Percentiles rank a stretch among this genome's conserved stretches.
Evolutionary conservation across 2,797 vertebrate species (phyloP).

Genomic region (Tolypeutes matacus): DNA sequence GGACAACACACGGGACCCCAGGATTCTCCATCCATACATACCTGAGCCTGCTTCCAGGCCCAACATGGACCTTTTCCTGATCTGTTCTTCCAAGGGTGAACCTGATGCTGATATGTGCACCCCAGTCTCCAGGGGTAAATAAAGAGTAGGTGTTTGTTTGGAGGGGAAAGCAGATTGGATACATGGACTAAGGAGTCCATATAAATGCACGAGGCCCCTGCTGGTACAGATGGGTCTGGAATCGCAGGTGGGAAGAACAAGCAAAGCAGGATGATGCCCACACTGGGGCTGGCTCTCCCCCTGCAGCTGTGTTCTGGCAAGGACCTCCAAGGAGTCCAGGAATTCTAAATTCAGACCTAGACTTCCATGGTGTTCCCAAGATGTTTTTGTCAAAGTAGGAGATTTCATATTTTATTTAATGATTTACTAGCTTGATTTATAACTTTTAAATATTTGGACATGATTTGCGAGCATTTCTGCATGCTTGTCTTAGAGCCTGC

Average conservation of each 20-base stretch:
- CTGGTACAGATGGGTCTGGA: rapidly evolving
- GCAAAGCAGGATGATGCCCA: background rate
- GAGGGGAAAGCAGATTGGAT: too few relatives aligned
- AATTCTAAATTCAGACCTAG: constrained; percentile 26
- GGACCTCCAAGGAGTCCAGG: background rate
- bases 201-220: background rate
- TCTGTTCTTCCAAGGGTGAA: background rate
- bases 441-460: too few relatives aligned
- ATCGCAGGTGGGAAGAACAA: background rate
- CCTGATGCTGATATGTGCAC: background rate
- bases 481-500: background rate
- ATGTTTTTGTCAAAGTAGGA: constrained; percentile 58
- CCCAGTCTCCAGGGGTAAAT: background rate
- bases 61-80: background rate
- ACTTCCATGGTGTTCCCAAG: constrained; percentile 54
- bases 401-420: constrained; percentile 17
- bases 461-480: background rate
- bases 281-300: background rate
- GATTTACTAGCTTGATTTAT: too few relatives aligned
- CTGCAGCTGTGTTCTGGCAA: background rate
- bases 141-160: too few relatives aligned
- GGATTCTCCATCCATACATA: background rate
- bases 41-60: background rate
- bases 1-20: background rate
- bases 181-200: background rate